Evolutionary conservation across 2,797 vertebrate species (phyloP).

Genomic region (Hirundo rustica): DNA sequence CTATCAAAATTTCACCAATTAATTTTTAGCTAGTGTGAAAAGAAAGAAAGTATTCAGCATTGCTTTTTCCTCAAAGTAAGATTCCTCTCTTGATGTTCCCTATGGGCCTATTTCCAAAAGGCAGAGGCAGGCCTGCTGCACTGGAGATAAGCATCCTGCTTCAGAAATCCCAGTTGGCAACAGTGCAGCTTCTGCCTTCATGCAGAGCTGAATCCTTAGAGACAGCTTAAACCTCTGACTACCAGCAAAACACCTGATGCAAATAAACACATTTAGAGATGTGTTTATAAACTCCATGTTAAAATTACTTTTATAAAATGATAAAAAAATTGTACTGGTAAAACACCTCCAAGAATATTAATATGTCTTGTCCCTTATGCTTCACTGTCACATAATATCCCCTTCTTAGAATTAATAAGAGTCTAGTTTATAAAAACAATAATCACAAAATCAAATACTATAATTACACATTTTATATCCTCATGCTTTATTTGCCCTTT

Average conservation of each 20-base stretch:
- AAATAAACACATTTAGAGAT: neutral
- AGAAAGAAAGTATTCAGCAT: neutral
- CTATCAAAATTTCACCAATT: neutral
- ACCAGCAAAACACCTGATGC: neutral
- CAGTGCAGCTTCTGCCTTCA: neutral
- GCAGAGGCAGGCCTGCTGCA: neutral
- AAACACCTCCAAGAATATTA: neutral
- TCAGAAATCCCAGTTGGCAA: neutral
- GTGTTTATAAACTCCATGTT: neutral
- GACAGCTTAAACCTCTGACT: neutral
- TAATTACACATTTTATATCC: neutral
- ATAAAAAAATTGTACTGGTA: neutral
- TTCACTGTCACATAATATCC: neutral
- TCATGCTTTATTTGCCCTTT: neutral
- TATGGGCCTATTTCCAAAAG: neutral
- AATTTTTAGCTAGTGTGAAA: neutral
- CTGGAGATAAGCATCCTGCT: constrained; percentile 18
- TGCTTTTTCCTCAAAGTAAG: neutral
- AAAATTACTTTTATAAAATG: neutral
- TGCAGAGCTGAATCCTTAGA: neutral
- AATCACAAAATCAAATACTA: neutral
- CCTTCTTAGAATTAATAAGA: neutral
- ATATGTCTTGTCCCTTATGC: neutral
- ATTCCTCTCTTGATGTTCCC: neutral
- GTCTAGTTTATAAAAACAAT: neutral